phyloP scores from a whole-genome alignment of 1,140 invertebrate genomes.

The Drosophila sp. region DNA sequence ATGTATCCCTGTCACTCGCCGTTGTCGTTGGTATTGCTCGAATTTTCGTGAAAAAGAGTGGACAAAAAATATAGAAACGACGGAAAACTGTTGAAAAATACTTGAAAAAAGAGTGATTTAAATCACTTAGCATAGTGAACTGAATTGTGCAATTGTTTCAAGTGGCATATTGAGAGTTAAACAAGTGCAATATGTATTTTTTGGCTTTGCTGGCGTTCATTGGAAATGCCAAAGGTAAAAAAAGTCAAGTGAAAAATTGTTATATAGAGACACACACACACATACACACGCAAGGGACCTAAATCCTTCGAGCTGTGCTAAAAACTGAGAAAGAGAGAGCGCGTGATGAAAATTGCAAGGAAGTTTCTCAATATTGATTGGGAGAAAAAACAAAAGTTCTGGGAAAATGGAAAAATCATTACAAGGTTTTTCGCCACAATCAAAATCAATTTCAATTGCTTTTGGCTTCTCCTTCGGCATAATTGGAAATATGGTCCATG shows the following conservation, averaged over 20 bases:
- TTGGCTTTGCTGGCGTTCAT: constrained; percentile 77
- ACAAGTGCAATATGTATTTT: constrained; percentile 68
- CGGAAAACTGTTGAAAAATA: constrained; percentile 69
- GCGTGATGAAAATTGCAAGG: background rate
- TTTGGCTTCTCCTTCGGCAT: constrained; percentile 57
- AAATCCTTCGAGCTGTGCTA: constrained; percentile 51
- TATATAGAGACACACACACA: constrained; percentile 59
- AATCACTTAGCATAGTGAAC: constrained; percentile 34
- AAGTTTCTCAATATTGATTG: background rate
- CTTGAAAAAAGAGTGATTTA: constrained; percentile 44
- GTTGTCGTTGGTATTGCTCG: constrained; percentile 71
- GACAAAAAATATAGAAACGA: constrained; percentile 13
- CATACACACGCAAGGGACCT: constrained; percentile 30
- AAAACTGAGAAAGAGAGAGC: constrained; percentile 31
- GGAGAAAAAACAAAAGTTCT: constrained; percentile 29
- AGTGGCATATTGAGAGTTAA: constrained; percentile 26
- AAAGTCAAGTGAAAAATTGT: constrained; percentile 62
- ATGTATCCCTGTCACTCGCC: constrained; percentile 21
- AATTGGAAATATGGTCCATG: constrained; percentile 79
- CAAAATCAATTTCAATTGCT: constrained; percentile 67
- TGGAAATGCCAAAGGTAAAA: constrained; percentile 78
- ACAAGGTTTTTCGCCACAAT: constrained; percentile 42
- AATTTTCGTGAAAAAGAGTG: constrained; percentile 58
- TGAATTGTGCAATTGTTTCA: constrained; percentile 41
- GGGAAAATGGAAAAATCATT: constrained; percentile 17